Conservation (phyloP, 2,888 invertebrate genomes). For the Ariolimax columbianus region DNA sequence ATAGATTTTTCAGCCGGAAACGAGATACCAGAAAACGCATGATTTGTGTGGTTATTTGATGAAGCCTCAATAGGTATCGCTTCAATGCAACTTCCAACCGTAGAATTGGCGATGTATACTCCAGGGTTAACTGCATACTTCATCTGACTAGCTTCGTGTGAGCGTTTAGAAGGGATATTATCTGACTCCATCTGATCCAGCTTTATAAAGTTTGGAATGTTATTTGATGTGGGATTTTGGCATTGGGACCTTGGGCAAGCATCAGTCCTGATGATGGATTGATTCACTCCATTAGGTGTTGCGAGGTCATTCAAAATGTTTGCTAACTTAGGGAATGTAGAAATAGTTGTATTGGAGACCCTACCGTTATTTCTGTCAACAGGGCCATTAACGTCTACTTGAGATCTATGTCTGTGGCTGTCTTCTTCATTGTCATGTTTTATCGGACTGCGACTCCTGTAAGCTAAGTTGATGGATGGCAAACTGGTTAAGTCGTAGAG, state of each 20-base stretch:
- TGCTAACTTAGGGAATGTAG: neutral
- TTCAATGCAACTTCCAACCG: too few species aligned
- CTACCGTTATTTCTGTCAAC: neutral
- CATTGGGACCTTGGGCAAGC: neutral
- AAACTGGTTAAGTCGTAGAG: neutral
- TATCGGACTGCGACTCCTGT: constrained; percentile 4
- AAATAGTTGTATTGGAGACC: neutral
- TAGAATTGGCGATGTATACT: too few species aligned
- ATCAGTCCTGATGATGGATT: neutral
- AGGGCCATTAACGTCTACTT: neutral
- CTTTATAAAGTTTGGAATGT: neutral
- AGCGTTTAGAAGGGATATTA: too few species aligned
- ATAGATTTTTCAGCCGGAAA: neutral
- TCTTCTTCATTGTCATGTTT: neutral
- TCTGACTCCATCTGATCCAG: too few species aligned
- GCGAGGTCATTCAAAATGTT: neutral
- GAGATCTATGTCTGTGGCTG: too few species aligned
- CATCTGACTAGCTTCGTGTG: too few species aligned
- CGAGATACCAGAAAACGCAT: neutral
- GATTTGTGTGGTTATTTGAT: neutral
- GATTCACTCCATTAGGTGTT: neutral
- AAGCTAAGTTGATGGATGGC: neutral
- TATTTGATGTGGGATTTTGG: neutral
- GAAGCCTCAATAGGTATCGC: too few species aligned
- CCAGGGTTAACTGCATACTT: too few species aligned